These are phyloP conservation scores for Probaryconus sp. DNA, from an alignment of 1,140 invertebrate genomes.

Conservation along the genomic window DNA sequence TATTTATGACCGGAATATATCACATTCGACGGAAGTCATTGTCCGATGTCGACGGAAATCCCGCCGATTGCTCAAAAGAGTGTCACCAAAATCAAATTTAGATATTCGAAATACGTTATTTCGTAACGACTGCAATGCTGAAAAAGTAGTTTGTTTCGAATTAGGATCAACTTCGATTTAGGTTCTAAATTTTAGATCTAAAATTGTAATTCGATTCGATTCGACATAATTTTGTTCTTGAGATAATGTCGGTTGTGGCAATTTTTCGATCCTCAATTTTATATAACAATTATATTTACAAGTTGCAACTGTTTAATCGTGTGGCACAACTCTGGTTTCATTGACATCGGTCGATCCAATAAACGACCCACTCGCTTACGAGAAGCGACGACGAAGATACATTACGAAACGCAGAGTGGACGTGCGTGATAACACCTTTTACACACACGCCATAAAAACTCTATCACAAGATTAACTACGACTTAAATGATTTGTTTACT, in stretches of 20 bases:
- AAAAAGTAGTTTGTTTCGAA: too few relatives aligned
- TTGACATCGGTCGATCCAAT: slow-evolving; percentile 59
- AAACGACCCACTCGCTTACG: slow-evolving; percentile 57
- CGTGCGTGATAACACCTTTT: slow-evolving; percentile 34
- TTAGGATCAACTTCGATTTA: too few relatives aligned
- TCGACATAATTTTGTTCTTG: too few relatives aligned
- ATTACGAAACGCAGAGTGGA: slow-evolving; percentile 42
- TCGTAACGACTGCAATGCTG: too few relatives aligned
- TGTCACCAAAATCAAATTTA: slow-evolving; percentile 31
- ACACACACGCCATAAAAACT: neutral
- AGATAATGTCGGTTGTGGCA: too few relatives aligned
- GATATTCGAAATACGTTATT: too few relatives aligned
- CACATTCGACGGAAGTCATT: slow-evolving; percentile 51
- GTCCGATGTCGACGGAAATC: slow-evolving; percentile 38
- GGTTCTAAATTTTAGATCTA: too few relatives aligned
- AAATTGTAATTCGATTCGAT: too few relatives aligned
- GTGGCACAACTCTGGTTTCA: slow-evolving; percentile 49
- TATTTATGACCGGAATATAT: slow-evolving; percentile 60
- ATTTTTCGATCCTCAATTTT: too few relatives aligned
- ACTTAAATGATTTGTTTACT: too few relatives aligned
- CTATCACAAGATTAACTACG: neutral
- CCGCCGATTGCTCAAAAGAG: too few relatives aligned
- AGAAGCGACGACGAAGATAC: slow-evolving; percentile 31
- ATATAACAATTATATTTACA: too few relatives aligned
- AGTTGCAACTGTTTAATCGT: slow-evolving; percentile 41